Percentiles rank a stretch among this genome's conserved stretches.
Evolutionary conservation across 2,113 vertebrate species (phyloP).

Genomic region (Heliornis fulica): DNA sequence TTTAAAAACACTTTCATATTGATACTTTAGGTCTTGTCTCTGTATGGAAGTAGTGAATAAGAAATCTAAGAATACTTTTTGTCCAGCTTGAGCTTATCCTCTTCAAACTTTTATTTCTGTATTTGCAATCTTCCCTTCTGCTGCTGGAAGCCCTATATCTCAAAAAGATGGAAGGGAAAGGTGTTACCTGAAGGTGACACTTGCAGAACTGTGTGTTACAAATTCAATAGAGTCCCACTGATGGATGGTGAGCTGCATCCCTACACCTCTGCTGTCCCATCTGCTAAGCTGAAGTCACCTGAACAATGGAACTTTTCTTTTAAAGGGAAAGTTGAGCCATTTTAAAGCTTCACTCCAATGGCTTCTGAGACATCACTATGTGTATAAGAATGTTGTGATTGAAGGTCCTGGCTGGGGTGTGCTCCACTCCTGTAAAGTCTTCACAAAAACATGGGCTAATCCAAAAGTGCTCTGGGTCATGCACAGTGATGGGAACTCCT

Average conservation of each 20-base stretch:
- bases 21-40: slow-evolving; percentile 18
- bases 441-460: not conserved
- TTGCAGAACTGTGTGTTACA: not conserved
- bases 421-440: not conserved
- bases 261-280: not conserved
- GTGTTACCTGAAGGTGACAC: no score
- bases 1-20: slow-evolving; percentile 49
- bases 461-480: not conserved
- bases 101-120: not conserved
- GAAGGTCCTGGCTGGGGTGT: not conserved
- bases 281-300: not conserved
- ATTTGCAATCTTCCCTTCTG: not conserved
- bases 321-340: not conserved
- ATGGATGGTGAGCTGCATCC: not conserved
- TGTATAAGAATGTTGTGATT: not conserved
- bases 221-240: fast-evolving
- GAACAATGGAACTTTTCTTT: not conserved
- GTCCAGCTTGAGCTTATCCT: not conserved
- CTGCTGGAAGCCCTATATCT: not conserved
- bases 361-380: not conserved
- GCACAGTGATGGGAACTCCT: not conserved
- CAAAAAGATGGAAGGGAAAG: not conserved
- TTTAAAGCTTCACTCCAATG: not conserved
- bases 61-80: not conserved
- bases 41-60: not conserved